These are phyloP conservation scores for Apamea crenata DNA, from an alignment of 2,888 invertebrate species.

Conservation along the genomic window DNA sequence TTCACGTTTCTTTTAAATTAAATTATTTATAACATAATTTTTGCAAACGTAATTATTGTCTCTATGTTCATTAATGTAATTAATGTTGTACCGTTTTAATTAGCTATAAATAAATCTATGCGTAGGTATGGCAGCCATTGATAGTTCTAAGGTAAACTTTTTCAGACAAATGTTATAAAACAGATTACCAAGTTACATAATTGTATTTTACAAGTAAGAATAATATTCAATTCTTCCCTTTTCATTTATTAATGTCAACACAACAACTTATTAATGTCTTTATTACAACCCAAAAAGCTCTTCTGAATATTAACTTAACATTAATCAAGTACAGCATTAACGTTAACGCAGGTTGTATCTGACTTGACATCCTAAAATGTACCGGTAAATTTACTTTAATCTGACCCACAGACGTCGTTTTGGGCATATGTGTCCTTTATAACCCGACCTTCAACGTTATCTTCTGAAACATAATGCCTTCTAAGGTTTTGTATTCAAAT, in stretches of 20 bases:
- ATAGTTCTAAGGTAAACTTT: neutral
- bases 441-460: slow-evolving; percentile 23
- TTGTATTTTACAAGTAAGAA: neutral
- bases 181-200: neutral
- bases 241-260: too few species aligned
- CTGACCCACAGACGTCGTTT: slow-evolving; percentile 43
- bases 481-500: slow-evolving; percentile 24
- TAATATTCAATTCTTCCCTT: neutral
- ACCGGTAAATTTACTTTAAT: slow-evolving; percentile 47
- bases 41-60: too few species aligned
- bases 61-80: too few species aligned
- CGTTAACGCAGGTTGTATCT: slow-evolving; percentile 38
- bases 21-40: too few species aligned
- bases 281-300: slow-evolving; percentile 8
- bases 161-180: neutral
- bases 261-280: neutral
- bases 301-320: slow-evolving; percentile 33
- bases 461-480: slow-evolving; percentile 12
- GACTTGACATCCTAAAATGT: slow-evolving; percentile 41
- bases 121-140: too few species aligned
- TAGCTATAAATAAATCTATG: neutral
- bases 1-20: too few species aligned
- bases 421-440: slow-evolving; percentile 33
- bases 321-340: slow-evolving; percentile 34
- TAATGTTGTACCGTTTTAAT: too few species aligned